A percentile compares a stretch with the other conserved stretches of the same genome.
Evolutionary conservation across 2,888 invertebrate genomes (phyloP).

Genomic region (Leucania comma): DNA sequence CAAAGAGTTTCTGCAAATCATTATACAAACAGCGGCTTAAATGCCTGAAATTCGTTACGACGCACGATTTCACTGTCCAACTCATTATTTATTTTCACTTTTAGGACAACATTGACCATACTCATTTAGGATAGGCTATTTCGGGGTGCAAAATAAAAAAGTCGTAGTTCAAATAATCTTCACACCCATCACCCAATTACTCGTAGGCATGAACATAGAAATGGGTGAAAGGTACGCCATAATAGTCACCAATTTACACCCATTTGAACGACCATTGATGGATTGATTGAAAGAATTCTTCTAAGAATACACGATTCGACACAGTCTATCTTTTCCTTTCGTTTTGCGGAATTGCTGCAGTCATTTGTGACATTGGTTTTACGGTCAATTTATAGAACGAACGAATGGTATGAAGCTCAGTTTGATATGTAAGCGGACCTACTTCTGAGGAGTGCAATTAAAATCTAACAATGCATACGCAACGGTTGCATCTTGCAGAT

Average conservation of each 20-base stretch:
- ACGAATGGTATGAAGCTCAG: constrained; percentile 57
- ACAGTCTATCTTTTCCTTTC: constrained; percentile 72
- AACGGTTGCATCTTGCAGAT: constrained; percentile 27
- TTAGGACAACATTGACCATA: constrained; percentile 33
- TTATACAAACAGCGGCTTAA: background rate
- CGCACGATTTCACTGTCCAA: constrained; percentile 11
- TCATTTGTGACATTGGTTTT: constrained; percentile 69
- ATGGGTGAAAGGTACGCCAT: constrained; percentile 81
- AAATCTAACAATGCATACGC: constrained; percentile 44
- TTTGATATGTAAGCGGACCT: constrained; percentile 58
- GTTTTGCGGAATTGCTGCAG: constrained; percentile 66
- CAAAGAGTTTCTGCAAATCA: constrained; percentile 5
- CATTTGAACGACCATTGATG: constrained; percentile 76
- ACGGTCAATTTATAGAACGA: constrained; percentile 66
- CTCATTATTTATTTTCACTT: constrained; percentile 58
- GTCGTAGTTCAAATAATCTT: constrained; percentile 65
- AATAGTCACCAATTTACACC: constrained; percentile 79
- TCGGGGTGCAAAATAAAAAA: constrained; percentile 56
- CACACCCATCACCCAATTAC: constrained; percentile 67
- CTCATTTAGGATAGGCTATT: constrained; percentile 46
- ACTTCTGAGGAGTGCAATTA: constrained; percentile 61
- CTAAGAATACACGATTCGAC: constrained; percentile 74
- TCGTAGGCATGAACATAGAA: constrained; percentile 69
- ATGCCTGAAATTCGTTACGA: constrained; percentile 21
- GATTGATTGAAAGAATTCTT: constrained; percentile 75